Evolutionary conservation across 2,888 invertebrate genomes (phyloP).

Genomic region (Ephialtes manifestator): DNA sequence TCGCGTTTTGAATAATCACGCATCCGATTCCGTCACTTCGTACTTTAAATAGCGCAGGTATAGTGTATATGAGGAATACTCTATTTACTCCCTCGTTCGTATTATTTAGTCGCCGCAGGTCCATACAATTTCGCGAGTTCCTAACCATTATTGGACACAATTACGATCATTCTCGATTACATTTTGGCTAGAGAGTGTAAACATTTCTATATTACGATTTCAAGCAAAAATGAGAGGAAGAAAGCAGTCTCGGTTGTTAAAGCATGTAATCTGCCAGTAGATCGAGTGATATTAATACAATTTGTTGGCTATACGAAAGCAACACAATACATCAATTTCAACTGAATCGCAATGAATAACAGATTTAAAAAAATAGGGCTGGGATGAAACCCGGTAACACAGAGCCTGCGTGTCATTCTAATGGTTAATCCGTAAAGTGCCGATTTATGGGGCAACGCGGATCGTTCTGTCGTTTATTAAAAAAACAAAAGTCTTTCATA

Average conservation of each 20-base stretch:
- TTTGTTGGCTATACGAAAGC: conserved; percentile 33
- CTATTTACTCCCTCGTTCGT: not conserved
- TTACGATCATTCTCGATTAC: not conserved
- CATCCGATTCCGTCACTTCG: not conserved
- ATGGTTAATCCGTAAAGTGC: conserved; percentile 42
- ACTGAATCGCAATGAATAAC: conserved; percentile 3
- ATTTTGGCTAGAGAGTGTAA: not conserved
- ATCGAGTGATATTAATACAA: conserved; percentile 24
- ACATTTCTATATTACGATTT: not conserved
- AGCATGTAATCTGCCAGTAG: conserved; percentile 30
- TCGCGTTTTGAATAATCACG: not conserved
- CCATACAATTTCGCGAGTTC: conserved; percentile 4
- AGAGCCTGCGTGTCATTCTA: conserved; percentile 43
- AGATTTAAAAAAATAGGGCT: conserved; percentile 31
- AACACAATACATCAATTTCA: conserved; percentile 8
- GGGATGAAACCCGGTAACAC: conserved; percentile 28
- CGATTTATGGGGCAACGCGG: conserved; percentile 33
- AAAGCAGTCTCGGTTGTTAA: conserved; percentile 30
- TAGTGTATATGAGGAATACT: not conserved
- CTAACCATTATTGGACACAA: not conserved
- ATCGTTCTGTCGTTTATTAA: conserved; percentile 54
- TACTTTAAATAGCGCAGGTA: not conserved
- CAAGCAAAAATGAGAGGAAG: not conserved
- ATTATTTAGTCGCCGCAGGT: not conserved
- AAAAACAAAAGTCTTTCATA: conserved; percentile 46